Percentiles rank a stretch among this genome's conserved stretches.
Conservation (phyloP, 2,888 invertebrate genomes). For the Drepana falcataria region DNA sequence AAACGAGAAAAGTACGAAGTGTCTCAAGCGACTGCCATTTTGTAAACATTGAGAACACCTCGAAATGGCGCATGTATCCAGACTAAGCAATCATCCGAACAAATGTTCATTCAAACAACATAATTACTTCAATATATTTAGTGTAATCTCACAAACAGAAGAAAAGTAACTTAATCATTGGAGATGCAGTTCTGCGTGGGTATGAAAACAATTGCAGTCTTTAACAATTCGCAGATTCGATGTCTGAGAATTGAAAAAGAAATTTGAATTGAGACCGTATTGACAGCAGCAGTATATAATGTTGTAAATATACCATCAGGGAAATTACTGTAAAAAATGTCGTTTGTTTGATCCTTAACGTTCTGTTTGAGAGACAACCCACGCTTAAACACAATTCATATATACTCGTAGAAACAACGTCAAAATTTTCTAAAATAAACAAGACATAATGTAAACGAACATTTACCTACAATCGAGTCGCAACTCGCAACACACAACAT, state of each 20-base stretch:
- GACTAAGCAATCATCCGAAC: slow-evolving; percentile 29
- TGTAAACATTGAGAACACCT: slow-evolving; percentile 10
- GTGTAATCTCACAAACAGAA: slow-evolving; percentile 46
- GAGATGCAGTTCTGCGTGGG: neutral
- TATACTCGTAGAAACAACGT: slow-evolving; percentile 56
- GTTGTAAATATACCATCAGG: no score
- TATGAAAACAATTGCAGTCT: neutral
- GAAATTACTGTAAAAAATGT: no score
- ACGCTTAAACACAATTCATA: slow-evolving; percentile 57
- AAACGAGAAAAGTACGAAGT: slow-evolving; percentile 56
- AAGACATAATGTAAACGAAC: slow-evolving; percentile 48
- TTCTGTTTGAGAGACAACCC: slow-evolving; percentile 43
- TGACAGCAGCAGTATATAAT: no score
- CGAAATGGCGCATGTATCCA: slow-evolving; percentile 14
- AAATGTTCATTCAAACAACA: slow-evolving; percentile 47
- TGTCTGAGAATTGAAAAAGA: neutral
- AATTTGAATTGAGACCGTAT: no score
- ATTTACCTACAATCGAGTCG: slow-evolving; percentile 25
- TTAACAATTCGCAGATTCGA: neutral
- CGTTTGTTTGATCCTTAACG: no score
- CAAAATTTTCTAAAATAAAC: slow-evolving; percentile 48
- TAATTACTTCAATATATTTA: slow-evolving; percentile 48
- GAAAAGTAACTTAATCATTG: slow-evolving; percentile 3
- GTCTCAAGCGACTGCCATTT: slow-evolving; percentile 14
- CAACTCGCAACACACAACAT: slow-evolving; percentile 34